phyloP scores from a whole-genome alignment of 2,888 invertebrate species.

The Laothoe populi region DNA sequence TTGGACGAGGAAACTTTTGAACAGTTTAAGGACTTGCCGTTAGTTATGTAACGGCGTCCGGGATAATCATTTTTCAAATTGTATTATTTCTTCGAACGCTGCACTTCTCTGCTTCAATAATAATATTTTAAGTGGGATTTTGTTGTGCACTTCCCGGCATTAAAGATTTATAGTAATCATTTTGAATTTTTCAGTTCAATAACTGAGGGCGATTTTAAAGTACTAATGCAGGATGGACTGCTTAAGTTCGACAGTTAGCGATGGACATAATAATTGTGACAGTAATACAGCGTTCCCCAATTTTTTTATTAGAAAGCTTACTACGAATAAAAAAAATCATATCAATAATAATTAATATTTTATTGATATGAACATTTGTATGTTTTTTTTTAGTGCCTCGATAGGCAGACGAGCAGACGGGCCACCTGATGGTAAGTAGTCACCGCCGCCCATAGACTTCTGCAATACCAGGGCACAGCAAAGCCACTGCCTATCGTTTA shows the following conservation, averaged over 20 bases:
- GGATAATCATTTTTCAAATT: constrained; percentile 60
- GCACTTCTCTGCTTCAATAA: constrained; percentile 55
- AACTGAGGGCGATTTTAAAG: neutral
- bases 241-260: neutral
- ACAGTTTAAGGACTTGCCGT: constrained; percentile 36
- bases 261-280: too few species aligned
- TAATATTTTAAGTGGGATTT: constrained; percentile 47
- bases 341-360: too few species aligned
- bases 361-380: too few species aligned
- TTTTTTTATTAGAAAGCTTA: too few species aligned
- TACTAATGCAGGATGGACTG: neutral
- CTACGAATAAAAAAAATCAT: too few species aligned
- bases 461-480: too few species aligned
- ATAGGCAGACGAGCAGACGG: too few species aligned
- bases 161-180: neutral
- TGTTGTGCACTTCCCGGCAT: neutral
- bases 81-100: constrained; percentile 52
- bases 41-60: constrained; percentile 40
- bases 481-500: too few species aligned
- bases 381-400: too few species aligned
- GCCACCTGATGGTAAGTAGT: too few species aligned
- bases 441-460: too few species aligned
- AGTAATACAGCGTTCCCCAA: too few species aligned
- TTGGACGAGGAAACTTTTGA: constrained; percentile 42
- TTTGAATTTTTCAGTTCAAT: neutral